Conservation (phyloP, 2,113 vertebrate species). For the Platysteira castanea region DNA sequence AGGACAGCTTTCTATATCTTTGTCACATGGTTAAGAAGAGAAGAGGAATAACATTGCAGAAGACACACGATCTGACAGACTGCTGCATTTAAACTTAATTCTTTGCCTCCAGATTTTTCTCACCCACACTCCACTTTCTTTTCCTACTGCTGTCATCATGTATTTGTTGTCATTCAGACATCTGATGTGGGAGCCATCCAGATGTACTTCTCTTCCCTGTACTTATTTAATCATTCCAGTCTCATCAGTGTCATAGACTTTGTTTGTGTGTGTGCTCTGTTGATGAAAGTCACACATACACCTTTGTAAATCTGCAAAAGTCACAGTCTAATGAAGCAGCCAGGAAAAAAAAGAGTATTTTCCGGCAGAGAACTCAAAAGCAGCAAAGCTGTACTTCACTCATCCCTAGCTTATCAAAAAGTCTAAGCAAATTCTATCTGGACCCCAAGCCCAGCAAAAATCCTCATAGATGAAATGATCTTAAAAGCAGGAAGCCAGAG, state of each 20-base stretch:
- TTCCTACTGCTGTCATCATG: not conserved
- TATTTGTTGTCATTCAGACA: not conserved
- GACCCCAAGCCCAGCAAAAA: not conserved
- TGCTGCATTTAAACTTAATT: not conserved
- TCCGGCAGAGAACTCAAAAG: not conserved
- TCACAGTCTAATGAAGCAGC: not conserved
- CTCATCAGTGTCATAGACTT: not conserved
- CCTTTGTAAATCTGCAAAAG: not conserved
- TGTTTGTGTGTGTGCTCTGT: not conserved
- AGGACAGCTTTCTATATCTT: not conserved
- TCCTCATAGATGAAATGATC: not conserved
- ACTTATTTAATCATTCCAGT: not conserved
- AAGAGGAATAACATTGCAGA: not conserved
- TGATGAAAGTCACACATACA: not conserved
- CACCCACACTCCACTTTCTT: not conserved
- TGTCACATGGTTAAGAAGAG: not conserved
- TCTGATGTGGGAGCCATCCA: not conserved
- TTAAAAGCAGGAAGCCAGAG: not conserved
- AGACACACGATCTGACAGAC: not conserved
- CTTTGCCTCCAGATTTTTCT: not conserved
- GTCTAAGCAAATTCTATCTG: not conserved
- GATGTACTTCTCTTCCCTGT: not conserved
- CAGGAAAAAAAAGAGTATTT: not conserved
- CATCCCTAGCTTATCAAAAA: not conserved
- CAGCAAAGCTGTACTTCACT: not conserved